phyloP scores from a whole-genome alignment of 2,113 vertebrate species.

The Sciurus niger region DNA sequence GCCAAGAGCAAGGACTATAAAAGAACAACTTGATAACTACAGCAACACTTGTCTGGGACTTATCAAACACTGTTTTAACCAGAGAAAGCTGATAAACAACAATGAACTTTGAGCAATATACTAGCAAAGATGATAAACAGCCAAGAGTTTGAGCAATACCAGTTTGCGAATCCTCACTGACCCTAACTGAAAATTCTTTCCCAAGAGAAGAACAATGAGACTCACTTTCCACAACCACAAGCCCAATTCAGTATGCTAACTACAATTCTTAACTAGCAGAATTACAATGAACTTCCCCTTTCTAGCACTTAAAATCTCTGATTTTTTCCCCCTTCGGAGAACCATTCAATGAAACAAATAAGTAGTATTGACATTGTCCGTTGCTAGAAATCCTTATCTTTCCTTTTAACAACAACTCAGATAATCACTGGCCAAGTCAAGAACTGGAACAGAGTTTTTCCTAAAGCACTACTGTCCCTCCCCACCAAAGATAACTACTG shows the following conservation, averaged over 20 bases:
- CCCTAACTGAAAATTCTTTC: neutral
- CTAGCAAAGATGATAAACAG: neutral
- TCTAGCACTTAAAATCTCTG: neutral
- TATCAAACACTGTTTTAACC: neutral
- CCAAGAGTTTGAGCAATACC: neutral
- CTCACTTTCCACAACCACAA: neutral
- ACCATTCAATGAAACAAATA: neutral
- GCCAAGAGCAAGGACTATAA: neutral
- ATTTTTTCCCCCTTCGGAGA: neutral
- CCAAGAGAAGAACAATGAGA: too few species aligned
- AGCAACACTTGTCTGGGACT: neutral
- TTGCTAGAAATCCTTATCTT: neutral
- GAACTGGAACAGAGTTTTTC: neutral
- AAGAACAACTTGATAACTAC: neutral
- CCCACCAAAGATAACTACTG: neutral
- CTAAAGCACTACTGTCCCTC: neutral
- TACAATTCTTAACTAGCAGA: neutral
- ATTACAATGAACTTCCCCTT: neutral
- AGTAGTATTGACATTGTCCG: too few species aligned
- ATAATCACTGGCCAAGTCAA: neutral
- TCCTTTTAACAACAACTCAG: neutral
- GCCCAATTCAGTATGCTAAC: neutral
- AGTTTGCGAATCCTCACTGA: neutral
- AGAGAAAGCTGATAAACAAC: neutral
- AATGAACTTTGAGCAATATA: neutral